Base-by-base conservation (phyloP, 2,888 invertebrate species). In the Drosophila putrida region DNA sequence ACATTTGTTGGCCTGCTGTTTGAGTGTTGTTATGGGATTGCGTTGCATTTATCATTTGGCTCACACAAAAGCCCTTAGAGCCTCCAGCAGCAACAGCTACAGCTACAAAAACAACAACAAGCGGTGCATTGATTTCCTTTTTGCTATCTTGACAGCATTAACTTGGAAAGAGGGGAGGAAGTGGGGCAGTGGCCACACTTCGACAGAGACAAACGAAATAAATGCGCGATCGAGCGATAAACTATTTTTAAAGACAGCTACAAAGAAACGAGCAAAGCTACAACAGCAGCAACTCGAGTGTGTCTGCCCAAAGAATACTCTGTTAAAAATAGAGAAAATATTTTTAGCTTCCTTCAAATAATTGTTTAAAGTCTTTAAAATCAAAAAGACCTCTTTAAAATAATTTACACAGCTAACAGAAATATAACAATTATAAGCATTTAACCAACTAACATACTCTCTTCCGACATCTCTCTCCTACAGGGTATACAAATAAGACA, bases 141-240 rank as follows among this genome's bases (percentile, higher is more conserved):
- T 66, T 86, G 72, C 85, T 84, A 84, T 84, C 84, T 84, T 89
- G 89, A 84, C 84, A 84, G 89, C 78, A 78, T 78, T 87, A 75
- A 80, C 87, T 87, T 78, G 73, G 74, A 51, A 54, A 20, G 27
- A 10, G 55, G 38, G 46, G 28, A 9, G 10, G 11, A 25, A 15
- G n/a, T 20, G 39, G 36, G 20, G 44, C 41, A 53, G 69, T 55
- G 70, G 83, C 71, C 70, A 72, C 84, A 88, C 89, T 83, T 83
- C 89, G 83, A 88, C 89, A 83, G 82, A 86, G 82, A 83, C 83
- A 86, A 85, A 80, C 83, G 88, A 80, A 90, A 87, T 86, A 88
- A 87, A 88, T 82, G 83, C 89, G 79, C 90, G 89, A 88, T 87
- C 83, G 74, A 74, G 79, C 87, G 87, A 89, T 90, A 87, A 88